Evolutionary conservation across 2,113 vertebrate species (phyloP).

Genomic region (Mastomys coucha): DNA sequence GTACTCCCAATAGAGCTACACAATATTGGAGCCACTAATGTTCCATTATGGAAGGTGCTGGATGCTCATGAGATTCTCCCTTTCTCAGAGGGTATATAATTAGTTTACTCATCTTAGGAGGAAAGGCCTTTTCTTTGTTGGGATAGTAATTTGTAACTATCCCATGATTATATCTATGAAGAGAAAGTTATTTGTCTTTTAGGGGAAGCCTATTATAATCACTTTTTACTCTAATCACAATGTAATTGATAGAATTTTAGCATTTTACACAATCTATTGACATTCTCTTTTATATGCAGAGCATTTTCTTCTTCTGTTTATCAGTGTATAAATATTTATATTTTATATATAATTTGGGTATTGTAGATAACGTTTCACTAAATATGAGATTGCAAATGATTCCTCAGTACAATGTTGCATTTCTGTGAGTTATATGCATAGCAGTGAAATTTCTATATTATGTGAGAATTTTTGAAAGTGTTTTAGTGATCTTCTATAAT

Average conservation of each 20-base stretch:
- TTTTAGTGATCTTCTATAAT: neutral
- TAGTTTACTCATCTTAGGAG: too few relatives aligned
- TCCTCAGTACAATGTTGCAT: neutral
- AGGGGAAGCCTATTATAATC: neutral
- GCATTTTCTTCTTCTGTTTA: neutral
- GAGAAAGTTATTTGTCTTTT: neutral
- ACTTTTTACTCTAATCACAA: neutral
- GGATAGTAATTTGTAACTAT: neutral
- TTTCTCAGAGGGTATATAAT: too few relatives aligned
- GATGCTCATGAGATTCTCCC: too few relatives aligned
- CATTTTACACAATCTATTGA: neutral
- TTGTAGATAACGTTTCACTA: neutral
- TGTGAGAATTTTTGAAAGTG: neutral
- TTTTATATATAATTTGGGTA: neutral
- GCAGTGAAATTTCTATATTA: neutral
- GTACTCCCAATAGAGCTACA: neutral
- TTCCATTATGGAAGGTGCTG: neutral
- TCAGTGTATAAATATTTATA: too few relatives aligned
- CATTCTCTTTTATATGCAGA: neutral
- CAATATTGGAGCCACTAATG: neutral
- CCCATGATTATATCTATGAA: neutral
- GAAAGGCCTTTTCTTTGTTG: neutral
- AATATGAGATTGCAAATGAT: neutral
- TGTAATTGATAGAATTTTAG: neutral
- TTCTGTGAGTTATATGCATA: neutral